Percentiles rank a stretch among this genome's conserved stretches.
Conservation (phyloP, 2,888 invertebrate genomes). For the Ophion obscuratus region DNA sequence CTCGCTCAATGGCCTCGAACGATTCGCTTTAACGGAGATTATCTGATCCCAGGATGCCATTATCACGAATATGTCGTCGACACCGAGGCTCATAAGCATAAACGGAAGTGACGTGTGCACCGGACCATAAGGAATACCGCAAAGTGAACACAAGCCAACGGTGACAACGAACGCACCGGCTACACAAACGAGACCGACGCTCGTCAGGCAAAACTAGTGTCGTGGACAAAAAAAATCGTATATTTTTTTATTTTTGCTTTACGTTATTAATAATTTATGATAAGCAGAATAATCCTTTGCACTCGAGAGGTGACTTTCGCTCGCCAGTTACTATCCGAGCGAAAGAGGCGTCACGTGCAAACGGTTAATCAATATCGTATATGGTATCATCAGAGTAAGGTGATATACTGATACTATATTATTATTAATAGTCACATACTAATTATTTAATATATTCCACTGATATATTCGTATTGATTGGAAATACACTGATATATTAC, state of each 20-base stretch:
- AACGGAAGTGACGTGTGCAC: slow-evolving; percentile 93
- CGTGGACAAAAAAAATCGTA: slow-evolving; percentile 29
- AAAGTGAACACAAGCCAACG: slow-evolving; percentile 89
- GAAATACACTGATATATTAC: no score
- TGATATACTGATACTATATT: no score
- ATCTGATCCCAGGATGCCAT: slow-evolving; percentile 91
- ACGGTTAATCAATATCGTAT: no score
- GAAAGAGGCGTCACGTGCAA: no score
- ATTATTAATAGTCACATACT: no score
- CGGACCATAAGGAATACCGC: slow-evolving; percentile 91
- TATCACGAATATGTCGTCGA: slow-evolving; percentile 95
- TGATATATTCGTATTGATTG: no score
- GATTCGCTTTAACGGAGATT: slow-evolving; percentile 85
- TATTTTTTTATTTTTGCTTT: neutral
- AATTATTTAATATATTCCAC: no score
- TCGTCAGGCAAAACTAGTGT: slow-evolving; percentile 87
- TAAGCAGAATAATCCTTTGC: neutral
- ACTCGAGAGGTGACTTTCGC: no score
- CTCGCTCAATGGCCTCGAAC: slow-evolving; percentile 86
- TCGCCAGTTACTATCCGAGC: no score
- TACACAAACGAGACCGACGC: slow-evolving; percentile 89
- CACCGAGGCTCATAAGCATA: slow-evolving; percentile 91
- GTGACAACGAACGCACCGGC: slow-evolving; percentile 90
- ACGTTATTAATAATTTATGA: neutral
- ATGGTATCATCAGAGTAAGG: no score